A percentile compares a stretch with the other conserved stretches of the same genome.
phyloP scores from a whole-genome alignment of 2,113 vertebrate species.

The Rhinopomastus cyanomelas region DNA sequence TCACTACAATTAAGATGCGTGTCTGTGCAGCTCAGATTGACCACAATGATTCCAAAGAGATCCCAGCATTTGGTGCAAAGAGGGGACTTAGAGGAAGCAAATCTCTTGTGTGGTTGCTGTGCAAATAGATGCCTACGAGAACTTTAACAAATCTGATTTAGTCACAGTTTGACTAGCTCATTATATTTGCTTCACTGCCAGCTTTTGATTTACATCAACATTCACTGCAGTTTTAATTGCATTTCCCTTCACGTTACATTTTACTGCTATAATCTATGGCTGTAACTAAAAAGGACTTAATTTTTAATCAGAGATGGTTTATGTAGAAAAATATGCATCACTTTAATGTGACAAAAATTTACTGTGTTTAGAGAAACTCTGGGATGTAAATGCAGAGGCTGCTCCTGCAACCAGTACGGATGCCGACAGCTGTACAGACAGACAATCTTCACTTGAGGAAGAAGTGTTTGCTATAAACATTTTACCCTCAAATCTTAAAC shows the following conservation, averaged over 20 bases:
- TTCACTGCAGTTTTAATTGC: conserved; percentile 49
- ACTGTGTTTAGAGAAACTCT: neutral
- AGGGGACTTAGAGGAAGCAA: neutral
- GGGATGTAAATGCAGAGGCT: conserved; percentile 8
- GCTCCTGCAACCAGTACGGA: neutral
- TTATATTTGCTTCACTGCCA: conserved; percentile 47
- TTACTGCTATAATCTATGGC: conserved; percentile 55
- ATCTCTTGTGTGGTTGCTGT: neutral
- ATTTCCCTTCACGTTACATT: conserved; percentile 55
- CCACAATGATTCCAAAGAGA: neutral
- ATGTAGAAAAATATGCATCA: conserved; percentile 46
- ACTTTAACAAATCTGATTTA: conserved; percentile 33
- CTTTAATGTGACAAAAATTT: conserved; percentile 49
- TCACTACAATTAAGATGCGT: neutral
- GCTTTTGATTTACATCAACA: conserved; percentile 62
- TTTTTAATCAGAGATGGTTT: conserved; percentile 65
- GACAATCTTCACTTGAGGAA: neutral
- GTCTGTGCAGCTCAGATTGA: neutral
- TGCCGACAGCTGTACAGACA: neutral
- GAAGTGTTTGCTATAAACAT: neutral
- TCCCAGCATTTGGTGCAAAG: neutral
- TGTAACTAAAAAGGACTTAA: conserved; percentile 65
- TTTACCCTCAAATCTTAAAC: neutral
- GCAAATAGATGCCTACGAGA: conserved; percentile 10
- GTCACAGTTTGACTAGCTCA: conserved; percentile 12